Evolutionary conservation across 2,888 invertebrate species (phyloP).

Genomic region (Labia minor): DNA sequence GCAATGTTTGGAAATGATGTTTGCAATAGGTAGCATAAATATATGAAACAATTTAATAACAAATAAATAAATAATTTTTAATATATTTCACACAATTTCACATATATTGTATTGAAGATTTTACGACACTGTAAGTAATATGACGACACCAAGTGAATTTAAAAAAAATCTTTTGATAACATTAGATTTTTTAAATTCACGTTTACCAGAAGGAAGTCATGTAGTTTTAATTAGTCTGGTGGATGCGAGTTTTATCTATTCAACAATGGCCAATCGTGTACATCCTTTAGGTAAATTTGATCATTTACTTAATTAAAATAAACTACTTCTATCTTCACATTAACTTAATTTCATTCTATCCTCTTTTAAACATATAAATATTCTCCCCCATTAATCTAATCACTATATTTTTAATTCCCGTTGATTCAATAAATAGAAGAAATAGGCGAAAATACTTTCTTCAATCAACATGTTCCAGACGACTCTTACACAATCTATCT

Average conservation of each 20-base stretch:
- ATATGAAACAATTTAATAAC: background rate
- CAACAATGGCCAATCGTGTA: slow-evolving; percentile 35
- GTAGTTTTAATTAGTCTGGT: slow-evolving; percentile 39
- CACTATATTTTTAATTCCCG: no score
- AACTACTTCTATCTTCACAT: background rate
- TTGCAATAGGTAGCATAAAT: slow-evolving; percentile 37
- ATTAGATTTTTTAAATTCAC: slow-evolving; percentile 32
- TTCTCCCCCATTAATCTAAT: no score
- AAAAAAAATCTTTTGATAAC: slow-evolving; percentile 29
- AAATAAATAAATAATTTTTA: background rate
- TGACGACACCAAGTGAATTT: slow-evolving; percentile 36
- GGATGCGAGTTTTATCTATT: slow-evolving; percentile 38
- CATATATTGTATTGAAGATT: slow-evolving; percentile 35
- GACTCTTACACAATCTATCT: no score
- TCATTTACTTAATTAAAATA: no score
- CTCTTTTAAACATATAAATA: no score
- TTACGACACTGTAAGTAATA: slow-evolving; percentile 36
- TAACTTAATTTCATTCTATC: background rate
- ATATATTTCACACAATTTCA: background rate
- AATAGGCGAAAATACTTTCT: no score
- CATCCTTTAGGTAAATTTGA: slow-evolving; percentile 38
- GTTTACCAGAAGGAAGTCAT: slow-evolving; percentile 37
- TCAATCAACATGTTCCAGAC: no score
- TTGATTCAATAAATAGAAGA: no score
- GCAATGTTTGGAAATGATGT: slow-evolving; percentile 43